Percentiles rank a stretch among this genome's conserved stretches.
Conservation (phyloP, 2,888 invertebrate species). For the Hirtodrosophila histrioides region DNA sequence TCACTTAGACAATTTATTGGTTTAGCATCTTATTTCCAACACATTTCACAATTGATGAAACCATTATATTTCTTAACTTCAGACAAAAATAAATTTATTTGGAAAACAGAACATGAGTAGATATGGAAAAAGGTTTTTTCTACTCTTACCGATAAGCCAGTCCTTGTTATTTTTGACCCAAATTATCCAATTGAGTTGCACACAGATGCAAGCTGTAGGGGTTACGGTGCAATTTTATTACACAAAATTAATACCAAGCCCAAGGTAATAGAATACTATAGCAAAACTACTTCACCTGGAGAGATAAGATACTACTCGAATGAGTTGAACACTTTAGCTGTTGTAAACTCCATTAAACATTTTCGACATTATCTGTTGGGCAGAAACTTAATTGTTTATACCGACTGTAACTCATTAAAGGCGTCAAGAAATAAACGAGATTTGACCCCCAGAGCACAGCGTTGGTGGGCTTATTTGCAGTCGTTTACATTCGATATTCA, state of each 20-base stretch:
- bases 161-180: no score
- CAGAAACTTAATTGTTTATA: conserved; percentile 5
- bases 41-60: no score
- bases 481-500: no score
- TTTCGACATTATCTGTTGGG: conserved; percentile 49
- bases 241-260: conserved; percentile 1
- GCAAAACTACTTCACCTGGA: not conserved
- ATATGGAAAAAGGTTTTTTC: no score
- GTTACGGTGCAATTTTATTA: not conserved
- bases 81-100: no score
- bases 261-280: not conserved
- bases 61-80: no score
- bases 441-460: not conserved
- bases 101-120: no score
- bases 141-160: no score
- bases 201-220: not conserved
- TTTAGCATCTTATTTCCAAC: no score
- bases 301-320: not conserved
- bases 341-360: conserved; percentile 46
- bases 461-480: not conserved
- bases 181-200: no score
- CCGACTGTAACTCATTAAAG: conserved; percentile 27
- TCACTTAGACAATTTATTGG: no score
- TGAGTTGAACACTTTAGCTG: conserved; percentile 40
- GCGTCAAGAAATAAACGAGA: not conserved